Percentiles rank a stretch among this genome's conserved stretches.
Conservation (phyloP, 2,113 vertebrate species). For the Girardinichthys multiradiatus region DNA sequence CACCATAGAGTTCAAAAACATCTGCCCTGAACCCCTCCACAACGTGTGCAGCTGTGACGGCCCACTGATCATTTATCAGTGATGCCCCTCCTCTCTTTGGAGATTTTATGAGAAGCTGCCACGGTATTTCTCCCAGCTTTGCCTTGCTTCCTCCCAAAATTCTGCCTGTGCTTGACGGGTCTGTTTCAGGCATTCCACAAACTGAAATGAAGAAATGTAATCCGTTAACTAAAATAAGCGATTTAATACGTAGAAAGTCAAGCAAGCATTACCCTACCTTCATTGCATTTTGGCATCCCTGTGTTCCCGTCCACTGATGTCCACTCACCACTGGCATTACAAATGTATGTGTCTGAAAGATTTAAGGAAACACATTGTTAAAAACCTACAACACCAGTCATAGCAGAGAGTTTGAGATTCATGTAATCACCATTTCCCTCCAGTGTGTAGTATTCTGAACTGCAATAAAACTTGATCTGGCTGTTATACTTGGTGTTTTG, state of each 20-base stretch:
- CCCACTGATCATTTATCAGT: constrained; percentile 89
- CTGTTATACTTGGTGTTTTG: constrained; percentile 46
- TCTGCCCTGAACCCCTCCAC: constrained; percentile 43
- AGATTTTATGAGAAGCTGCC: constrained; percentile 81
- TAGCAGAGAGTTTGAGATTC: neutral
- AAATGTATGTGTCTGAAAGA: constrained; percentile 68
- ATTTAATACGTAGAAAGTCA: neutral
- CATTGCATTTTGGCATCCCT: constrained; percentile 66
- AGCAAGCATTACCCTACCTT: constrained; percentile 60
- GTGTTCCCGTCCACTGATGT: constrained; percentile 32
- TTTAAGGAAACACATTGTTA: neutral
- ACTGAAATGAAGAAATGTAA: constrained; percentile 72
- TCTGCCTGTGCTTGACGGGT: constrained; percentile 44
- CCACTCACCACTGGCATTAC: constrained; percentile 69
- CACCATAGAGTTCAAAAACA: fast-evolving
- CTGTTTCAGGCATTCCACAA: constrained; percentile 81
- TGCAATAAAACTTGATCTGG: constrained; percentile 66
- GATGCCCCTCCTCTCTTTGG: constrained; percentile 81
- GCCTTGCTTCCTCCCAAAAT: constrained; percentile 83
- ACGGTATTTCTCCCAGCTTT: constrained; percentile 84
- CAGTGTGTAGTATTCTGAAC: constrained; percentile 72
- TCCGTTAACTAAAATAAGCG: neutral
- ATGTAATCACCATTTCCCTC: constrained; percentile 66
- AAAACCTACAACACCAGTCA: neutral
- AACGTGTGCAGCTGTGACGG: constrained; percentile 90